Conservation (phyloP, 1,140 invertebrate genomes). For the Nasonia giraulti region DNA sequence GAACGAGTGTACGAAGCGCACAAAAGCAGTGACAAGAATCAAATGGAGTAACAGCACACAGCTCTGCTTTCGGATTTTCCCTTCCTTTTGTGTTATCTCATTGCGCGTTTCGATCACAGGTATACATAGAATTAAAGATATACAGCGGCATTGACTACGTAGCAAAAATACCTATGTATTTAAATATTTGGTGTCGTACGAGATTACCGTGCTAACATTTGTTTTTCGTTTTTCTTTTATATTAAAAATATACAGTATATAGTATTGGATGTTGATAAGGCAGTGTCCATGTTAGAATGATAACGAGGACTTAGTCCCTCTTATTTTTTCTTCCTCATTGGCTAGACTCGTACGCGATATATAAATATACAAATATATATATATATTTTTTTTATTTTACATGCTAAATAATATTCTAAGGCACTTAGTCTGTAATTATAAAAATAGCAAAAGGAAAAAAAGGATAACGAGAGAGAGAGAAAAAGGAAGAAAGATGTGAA, state of each 20-base stretch:
- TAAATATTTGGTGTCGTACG: conserved; percentile 73
- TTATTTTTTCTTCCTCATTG: conserved; percentile 53
- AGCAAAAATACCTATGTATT: conserved; percentile 71
- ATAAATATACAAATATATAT: conserved; percentile 61
- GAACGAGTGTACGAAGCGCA: conserved; percentile 25
- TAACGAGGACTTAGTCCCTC: conserved; percentile 57
- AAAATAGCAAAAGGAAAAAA: conserved; percentile 43
- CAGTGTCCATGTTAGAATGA: conserved; percentile 68
- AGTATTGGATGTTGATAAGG: conserved; percentile 63
- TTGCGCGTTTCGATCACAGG: conserved; percentile 19
- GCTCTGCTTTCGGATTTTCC: background rate
- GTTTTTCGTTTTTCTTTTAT: conserved; percentile 54
- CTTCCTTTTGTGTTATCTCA: background rate
- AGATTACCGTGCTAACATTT: conserved; percentile 67
- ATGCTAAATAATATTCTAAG: conserved; percentile 64
- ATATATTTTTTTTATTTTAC: conserved; percentile 63
- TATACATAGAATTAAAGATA: conserved; percentile 8
- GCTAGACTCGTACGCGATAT: conserved; percentile 60
- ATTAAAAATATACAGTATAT: conserved; percentile 72
- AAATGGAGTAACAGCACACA: background rate
- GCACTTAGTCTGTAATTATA: conserved; percentile 53
- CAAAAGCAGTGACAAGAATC: conserved; percentile 14
- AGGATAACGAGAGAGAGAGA: conserved; percentile 44
- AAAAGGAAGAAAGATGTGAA: conserved; percentile 38
- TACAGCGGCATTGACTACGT: conserved; percentile 67